These are phyloP conservation scores for Salvelinus namaycush DNA, from an alignment of 2,113 vertebrate genomes.

Conservation along the genomic window DNA sequence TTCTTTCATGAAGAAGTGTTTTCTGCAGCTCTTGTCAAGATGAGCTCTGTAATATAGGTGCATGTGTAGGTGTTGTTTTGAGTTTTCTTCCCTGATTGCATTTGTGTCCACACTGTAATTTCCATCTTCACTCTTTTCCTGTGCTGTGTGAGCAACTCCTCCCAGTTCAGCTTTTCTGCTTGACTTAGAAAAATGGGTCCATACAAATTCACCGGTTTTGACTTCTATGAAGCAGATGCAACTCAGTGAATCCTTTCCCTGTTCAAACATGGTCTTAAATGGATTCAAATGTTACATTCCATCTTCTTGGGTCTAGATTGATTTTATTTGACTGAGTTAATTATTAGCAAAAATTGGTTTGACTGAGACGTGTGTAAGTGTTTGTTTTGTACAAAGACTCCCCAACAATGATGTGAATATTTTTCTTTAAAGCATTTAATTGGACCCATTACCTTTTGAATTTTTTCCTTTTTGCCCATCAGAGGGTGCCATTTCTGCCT, in stretches of 20 bases:
- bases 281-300: not conserved
- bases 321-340: too few species aligned
- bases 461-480: not conserved
- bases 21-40: too few species aligned
- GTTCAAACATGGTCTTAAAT: not conserved
- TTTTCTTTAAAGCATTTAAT: not conserved
- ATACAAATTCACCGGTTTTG: not conserved
- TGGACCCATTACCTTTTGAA: not conserved
- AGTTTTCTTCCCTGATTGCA: too few species aligned
- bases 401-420: not conserved
- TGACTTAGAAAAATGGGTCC: not conserved
- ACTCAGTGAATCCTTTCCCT: not conserved
- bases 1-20: too few species aligned
- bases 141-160: too few species aligned
- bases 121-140: too few species aligned
- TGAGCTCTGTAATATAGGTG: too few species aligned
- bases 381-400: not conserved
- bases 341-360: too few species aligned
- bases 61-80: too few species aligned
- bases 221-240: too few species aligned
- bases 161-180: not conserved
- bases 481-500: conserved; percentile 2
- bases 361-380: not conserved
- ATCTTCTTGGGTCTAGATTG: too few species aligned
- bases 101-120: too few species aligned